Evolutionary conservation across 2,888 invertebrate genomes (phyloP), one percentile per base, ranked within the genome.

Genomic region (Orthosia gracilis): DNA sequence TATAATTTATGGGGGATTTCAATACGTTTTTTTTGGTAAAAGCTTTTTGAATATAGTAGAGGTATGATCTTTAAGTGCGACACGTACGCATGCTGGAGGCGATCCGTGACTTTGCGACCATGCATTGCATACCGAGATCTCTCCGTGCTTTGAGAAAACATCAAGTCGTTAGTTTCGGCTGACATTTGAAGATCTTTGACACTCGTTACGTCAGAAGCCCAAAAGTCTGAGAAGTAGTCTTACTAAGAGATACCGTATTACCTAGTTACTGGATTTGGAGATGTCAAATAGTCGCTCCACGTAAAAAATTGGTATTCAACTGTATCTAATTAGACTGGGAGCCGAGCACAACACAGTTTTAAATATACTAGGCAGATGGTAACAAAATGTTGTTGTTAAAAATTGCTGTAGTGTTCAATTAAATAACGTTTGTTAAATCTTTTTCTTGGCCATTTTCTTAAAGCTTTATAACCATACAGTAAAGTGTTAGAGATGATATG

Each of bases 1-100:
- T 54, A 82, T 64, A 55, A 70, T 67, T 47, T 67, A 70, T 58
- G 21, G n/a, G 23, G 55, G 5, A 23, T 67, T 55, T 63, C 12
- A 23, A 40, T 21, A 40, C 7, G 31, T 50, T 49, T 4, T 65
- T 52, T 62, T 73, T 17, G n/a, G 18, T 18, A 50, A 1, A 50
- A 40, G 17, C 4, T 58, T 68, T 40, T 61, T 55, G 18, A 23
- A 59, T 40, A 23, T n/a, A 11, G 52, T 11, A n/a, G n/a, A n/a
- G 18, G 0, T 0, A 52, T 9, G 9, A 9, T 40, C 40, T n/a
- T n/a, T n/a, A n/a, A n/a, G n/a, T n/a, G n/a, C n/a, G n/a, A n/a
- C n/a, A n/a, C n/a, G n/a, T n/a, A n/a, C n/a, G 40, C 40, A 9
- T 40, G 40, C 40, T 40, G 9, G 40, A 9, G 31, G 31, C 31